These are phyloP conservation scores for Berghia stephanieae DNA, from an alignment of 1,140 invertebrate genomes.

Conservation along the genomic window DNA sequence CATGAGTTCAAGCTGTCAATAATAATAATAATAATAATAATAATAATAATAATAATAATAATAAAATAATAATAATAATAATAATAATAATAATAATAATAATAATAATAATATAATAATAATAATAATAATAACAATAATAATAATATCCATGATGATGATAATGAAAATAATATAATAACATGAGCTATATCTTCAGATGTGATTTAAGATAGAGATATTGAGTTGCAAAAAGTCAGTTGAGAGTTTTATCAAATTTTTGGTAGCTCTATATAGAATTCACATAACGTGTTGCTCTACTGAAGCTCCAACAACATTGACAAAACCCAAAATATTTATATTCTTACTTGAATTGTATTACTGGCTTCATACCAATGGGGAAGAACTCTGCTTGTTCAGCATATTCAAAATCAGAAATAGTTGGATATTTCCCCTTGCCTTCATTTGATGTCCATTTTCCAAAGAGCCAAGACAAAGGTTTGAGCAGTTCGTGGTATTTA, in stretches of 20 bases:
- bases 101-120: too few relatives aligned
- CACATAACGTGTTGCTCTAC: too few relatives aligned
- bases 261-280: too few relatives aligned
- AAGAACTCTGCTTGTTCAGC: slow-evolving; percentile 73
- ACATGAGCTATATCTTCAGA: too few relatives aligned
- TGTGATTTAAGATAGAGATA: too few relatives aligned
- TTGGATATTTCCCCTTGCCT: slow-evolving; percentile 72
- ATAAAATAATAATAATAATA: not conserved
- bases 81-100: too few relatives aligned
- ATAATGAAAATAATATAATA: too few relatives aligned
- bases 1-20: slow-evolving; percentile 71
- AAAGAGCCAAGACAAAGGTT: slow-evolving; percentile 72
- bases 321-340: not conserved
- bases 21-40: slow-evolving; percentile 57
- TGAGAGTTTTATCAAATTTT: too few relatives aligned
- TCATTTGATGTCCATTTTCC: slow-evolving; percentile 72
- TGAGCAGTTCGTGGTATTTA: slow-evolving; percentile 54
- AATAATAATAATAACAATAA: too few relatives aligned
- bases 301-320: too few relatives aligned
- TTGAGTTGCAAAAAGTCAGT: too few relatives aligned
- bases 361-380: slow-evolving; percentile 67
- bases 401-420: slow-evolving; percentile 73
- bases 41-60: not conserved
- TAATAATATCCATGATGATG: too few relatives aligned
- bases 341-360: slow-evolving; percentile 26